phyloP scores from a whole-genome alignment of 2,113 vertebrate species.

The Thalassoma bifasciatum region DNA sequence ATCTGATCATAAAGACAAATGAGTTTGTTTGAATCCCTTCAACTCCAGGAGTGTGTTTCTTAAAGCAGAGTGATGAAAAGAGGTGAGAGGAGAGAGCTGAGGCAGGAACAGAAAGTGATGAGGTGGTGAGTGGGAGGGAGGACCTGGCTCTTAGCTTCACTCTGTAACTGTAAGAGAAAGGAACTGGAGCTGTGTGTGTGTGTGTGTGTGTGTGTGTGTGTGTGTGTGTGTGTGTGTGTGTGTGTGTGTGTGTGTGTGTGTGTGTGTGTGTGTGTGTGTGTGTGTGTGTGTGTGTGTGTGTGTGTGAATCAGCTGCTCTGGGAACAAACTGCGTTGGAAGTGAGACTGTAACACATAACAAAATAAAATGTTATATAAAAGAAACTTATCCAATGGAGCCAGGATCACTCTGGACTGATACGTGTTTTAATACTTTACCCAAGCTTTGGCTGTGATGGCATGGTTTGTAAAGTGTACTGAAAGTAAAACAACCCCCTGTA shows the following conservation, averaged over 20 bases:
- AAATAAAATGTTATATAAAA: background rate
- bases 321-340: background rate
- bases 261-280: too few species aligned
- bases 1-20: background rate
- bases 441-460: background rate
- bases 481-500: background rate
- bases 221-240: too few species aligned
- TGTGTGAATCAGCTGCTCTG: background rate
- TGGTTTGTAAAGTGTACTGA: background rate
- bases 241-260: too few species aligned
- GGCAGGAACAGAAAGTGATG: slow-evolving; percentile 12
- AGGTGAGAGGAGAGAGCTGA: background rate
- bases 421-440: background rate
- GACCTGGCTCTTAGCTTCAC: slow-evolving; percentile 1
- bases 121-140: slow-evolving; percentile 29
- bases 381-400: background rate
- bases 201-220: too few species aligned
- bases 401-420: background rate
- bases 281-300: too few species aligned
- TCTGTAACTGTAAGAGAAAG: background rate
- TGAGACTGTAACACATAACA: background rate
- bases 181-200: background rate
- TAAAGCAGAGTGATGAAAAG: background rate
- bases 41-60: background rate
- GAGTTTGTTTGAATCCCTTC: background rate